Conservation (phyloP, 2,797 vertebrate species). For the Schizopygopsis malacanthus region DNA sequence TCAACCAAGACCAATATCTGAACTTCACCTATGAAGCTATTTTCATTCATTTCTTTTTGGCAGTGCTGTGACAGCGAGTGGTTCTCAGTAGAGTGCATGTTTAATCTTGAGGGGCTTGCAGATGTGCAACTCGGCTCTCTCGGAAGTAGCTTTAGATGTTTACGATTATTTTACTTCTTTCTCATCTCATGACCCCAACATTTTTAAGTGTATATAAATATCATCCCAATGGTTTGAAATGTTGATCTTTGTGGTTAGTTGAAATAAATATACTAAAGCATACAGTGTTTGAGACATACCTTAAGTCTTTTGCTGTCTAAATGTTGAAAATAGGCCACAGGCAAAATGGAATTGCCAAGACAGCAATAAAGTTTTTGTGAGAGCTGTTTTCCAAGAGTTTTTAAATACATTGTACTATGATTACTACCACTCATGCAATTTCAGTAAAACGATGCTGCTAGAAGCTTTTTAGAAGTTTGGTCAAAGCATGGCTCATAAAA, state of each 20-base stretch:
- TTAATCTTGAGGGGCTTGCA: conserved; percentile 71
- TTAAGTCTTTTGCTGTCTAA: not conserved
- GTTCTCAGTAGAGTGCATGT: conserved; percentile 72
- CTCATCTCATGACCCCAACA: conserved; percentile 36
- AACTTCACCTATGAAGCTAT: not conserved
- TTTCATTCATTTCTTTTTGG: conserved; percentile 60
- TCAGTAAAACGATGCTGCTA: not conserved
- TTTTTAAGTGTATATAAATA: conserved; percentile 34
- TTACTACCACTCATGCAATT: not conserved
- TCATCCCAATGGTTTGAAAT: conserved; percentile 12
- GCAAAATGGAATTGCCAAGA: conserved; percentile 24
- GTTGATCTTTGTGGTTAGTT: not conserved
- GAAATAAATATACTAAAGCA: conserved; percentile 27
- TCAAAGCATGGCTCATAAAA: conserved; percentile 16
- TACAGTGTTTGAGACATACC: conserved; percentile 7
- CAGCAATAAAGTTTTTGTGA: conserved; percentile 17
- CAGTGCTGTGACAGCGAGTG: conserved; percentile 64
- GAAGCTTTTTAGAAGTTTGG: not conserved
- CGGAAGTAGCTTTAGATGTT: conserved; percentile 65
- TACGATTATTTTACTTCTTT: conserved; percentile 56
- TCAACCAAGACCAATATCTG: conserved; percentile 52
- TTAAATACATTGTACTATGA: conserved; percentile 19
- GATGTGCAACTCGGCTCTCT: conserved; percentile 66
- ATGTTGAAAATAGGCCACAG: conserved; percentile 2
- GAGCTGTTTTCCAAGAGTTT: not conserved